phyloP scores from a whole-genome alignment of 2,888 invertebrate genomes.

The Scaptomyza parva region DNA sequence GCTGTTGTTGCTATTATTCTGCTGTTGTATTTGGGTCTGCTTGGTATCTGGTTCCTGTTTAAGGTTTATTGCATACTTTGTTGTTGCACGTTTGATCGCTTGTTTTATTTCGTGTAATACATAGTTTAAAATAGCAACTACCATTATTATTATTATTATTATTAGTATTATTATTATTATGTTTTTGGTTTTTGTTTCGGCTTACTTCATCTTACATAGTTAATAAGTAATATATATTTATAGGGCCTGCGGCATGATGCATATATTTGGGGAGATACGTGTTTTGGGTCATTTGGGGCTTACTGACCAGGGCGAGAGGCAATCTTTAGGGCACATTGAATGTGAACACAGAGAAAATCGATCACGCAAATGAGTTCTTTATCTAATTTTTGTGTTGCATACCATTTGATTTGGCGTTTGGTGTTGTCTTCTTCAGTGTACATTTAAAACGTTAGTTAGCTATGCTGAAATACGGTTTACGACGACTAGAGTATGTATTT shows the following conservation, averaged over 20 bases:
- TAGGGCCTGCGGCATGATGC: slow-evolving; percentile 56
- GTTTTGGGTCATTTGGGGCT: slow-evolving; percentile 6
- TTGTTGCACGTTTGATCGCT: slow-evolving; percentile 51
- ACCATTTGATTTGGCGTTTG: slow-evolving; percentile 25
- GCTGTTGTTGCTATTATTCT: slow-evolving; percentile 28
- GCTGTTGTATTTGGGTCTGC: slow-evolving; percentile 49
- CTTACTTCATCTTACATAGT: slow-evolving; percentile 73
- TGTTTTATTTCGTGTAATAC: slow-evolving; percentile 62
- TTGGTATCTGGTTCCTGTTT: slow-evolving; percentile 67
- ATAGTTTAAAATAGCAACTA: slow-evolving; percentile 81
- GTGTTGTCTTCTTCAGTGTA: slow-evolving; percentile 59
- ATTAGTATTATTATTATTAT: slow-evolving; percentile 61
- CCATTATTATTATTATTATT: slow-evolving; percentile 58
- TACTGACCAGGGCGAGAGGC: slow-evolving; percentile 18
- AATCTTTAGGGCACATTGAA: slow-evolving; percentile 19
- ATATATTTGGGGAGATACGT: slow-evolving; percentile 45
- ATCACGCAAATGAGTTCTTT: slow-evolving; percentile 45
- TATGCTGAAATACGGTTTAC: slow-evolving; percentile 73
- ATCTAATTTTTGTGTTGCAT: slow-evolving; percentile 41
- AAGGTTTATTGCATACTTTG: slow-evolving; percentile 56
- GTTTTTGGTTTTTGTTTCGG: slow-evolving; percentile 52
- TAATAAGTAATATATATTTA: slow-evolving; percentile 81
- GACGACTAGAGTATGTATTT: slow-evolving; percentile 60
- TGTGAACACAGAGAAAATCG: slow-evolving; percentile 26
- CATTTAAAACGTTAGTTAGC: slow-evolving; percentile 72